Conservation (phyloP, 2,113 vertebrate genomes). For the Ceuthmochares aereus region DNA sequence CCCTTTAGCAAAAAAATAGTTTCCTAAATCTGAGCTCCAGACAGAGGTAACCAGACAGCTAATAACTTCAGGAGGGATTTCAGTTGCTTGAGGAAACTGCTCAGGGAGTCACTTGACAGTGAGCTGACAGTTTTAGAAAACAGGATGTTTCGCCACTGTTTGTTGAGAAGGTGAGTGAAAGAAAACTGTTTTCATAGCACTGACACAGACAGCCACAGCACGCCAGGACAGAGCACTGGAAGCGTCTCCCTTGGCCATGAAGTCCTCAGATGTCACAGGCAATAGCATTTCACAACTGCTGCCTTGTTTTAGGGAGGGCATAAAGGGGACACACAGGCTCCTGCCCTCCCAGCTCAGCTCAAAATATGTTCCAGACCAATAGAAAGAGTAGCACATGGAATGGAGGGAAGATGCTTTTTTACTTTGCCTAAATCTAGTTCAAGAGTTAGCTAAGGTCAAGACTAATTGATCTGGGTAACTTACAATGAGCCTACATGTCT, state of each 20-base stretch:
- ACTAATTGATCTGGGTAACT: neutral
- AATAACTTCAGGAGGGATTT: conserved; percentile 7
- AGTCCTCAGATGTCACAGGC: rapidly evolving
- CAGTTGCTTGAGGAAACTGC: neutral
- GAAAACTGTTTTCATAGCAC: neutral
- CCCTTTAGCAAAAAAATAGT: neutral
- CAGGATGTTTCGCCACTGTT: neutral
- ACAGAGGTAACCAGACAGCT: neutral
- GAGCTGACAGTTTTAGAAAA: neutral
- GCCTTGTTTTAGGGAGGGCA: neutral
- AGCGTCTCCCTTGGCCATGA: neutral
- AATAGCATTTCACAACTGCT: neutral
- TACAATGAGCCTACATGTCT: rapidly evolving
- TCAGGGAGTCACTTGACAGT: neutral
- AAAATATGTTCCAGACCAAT: neutral
- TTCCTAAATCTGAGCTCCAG: neutral
- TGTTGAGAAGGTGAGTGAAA: neutral
- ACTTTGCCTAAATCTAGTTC: neutral
- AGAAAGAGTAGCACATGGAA: neutral
- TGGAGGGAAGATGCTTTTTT: neutral
- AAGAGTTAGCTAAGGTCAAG: neutral
- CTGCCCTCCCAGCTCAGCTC: neutral
- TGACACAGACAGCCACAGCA: neutral
- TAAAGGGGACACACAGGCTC: rapidly evolving
- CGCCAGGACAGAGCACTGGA: neutral